phyloP scores from a whole-genome alignment of 37 sponge, comb jelly and placozoan genomes.

The Hexactinellida sp. region DNA sequence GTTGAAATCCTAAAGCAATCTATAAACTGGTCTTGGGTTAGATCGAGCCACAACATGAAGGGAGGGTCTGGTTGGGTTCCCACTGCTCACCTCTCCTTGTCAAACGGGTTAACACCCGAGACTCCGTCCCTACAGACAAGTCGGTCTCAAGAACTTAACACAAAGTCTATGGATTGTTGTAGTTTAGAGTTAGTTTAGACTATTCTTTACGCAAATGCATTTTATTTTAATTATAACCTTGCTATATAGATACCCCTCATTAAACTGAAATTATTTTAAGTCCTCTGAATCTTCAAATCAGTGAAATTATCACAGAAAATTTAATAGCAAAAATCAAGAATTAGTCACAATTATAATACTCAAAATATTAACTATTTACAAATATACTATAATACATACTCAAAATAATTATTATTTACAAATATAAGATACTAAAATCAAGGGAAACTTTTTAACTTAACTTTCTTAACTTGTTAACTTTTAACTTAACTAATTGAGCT shows the following conservation, averaged over 20 bases:
- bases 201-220: background rate
- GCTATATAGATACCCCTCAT: background rate
- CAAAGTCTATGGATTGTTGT: background rate
- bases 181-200: slow-evolving; percentile 3
- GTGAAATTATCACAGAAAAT: too few species aligned
- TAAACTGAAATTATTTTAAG: background rate
- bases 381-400: too few species aligned
- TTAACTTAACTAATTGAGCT: too few species aligned
- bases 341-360: too few species aligned
- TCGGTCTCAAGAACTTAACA: background rate
- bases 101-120: background rate
- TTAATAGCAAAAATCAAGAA: too few species aligned
- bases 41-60: background rate
- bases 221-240: background rate
- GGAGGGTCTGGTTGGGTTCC: background rate
- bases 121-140: background rate
- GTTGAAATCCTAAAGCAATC: background rate
- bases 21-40: background rate
- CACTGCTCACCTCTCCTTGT: background rate
- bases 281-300: too few species aligned
- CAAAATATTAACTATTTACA: too few species aligned
- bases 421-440: too few species aligned
- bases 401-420: too few species aligned
- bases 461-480: too few species aligned
- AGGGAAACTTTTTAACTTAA: too few species aligned